Evolutionary conservation across 92 coral and sea anemone species (phyloP).

Genomic region (Pocillopora grandis): DNA sequence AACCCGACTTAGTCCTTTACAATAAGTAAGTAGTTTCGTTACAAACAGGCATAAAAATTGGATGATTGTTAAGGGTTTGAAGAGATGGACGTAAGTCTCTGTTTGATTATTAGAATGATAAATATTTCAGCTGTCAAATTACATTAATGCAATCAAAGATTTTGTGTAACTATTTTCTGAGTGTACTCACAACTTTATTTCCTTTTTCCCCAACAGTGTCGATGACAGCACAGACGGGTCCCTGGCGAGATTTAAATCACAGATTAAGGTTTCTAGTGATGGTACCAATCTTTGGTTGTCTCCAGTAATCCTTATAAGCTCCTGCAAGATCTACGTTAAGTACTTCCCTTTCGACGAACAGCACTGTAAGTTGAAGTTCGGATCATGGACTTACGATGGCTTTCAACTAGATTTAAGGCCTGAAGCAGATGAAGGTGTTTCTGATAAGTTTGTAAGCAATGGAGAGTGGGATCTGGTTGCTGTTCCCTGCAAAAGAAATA

Average conservation of each 20-base stretch:
- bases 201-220: conserved; percentile 55
- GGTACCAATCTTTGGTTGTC: conserved; percentile 87
- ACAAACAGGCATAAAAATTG: neutral
- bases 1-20: conserved; percentile 83
- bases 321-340: conserved; percentile 89
- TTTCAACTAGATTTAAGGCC: conserved; percentile 75
- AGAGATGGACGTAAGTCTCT: too few relatives aligned
- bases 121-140: neutral
- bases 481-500: conserved; percentile 77
- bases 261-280: conserved; percentile 67
- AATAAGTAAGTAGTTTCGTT: conserved; percentile 63
- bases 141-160: too few relatives aligned
- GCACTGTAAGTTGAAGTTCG: conserved; percentile 84
- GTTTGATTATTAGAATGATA: too few relatives aligned
- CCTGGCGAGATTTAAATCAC: conserved; percentile 78
- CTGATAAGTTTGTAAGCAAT: conserved; percentile 68
- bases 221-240: conserved; percentile 92
- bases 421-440: conserved; percentile 66
- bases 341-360: conserved; percentile 96
- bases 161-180: neutral
- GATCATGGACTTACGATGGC: conserved; percentile 98
- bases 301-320: conserved; percentile 82
- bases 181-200: neutral
- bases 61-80: too few relatives aligned
- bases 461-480: conserved; percentile 95